Conservation (phyloP, 2,888 invertebrate species). For the Dryomyza anilis region DNA sequence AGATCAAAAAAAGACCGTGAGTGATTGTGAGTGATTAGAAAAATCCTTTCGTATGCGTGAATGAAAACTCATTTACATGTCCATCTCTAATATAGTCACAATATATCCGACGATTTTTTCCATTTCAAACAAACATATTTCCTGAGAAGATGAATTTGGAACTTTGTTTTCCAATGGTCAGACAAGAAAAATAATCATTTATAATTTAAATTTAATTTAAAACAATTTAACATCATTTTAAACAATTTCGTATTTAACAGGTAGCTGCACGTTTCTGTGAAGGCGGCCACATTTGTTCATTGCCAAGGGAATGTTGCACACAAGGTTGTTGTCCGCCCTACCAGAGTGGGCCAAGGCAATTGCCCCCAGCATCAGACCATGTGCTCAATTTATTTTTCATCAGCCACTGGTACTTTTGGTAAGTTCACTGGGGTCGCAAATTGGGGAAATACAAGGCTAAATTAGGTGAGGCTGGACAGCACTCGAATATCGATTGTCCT, state of each 20-base stretch:
- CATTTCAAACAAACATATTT: too few species aligned
- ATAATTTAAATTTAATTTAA: too few species aligned
- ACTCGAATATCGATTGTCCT: conserved; percentile 3
- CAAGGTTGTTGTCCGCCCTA: conserved; percentile 67
- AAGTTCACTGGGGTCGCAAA: conserved; percentile 43
- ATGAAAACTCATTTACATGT: too few species aligned
- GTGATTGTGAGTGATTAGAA: too few species aligned
- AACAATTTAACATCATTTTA: too few species aligned
- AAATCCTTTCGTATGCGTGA: too few species aligned
- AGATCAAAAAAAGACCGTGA: too few species aligned
- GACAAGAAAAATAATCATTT: too few species aligned
- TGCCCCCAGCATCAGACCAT: conserved; percentile 64
- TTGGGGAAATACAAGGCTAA: not conserved
- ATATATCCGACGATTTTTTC: too few species aligned
- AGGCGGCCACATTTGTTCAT: conserved; percentile 73
- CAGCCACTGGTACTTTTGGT: conserved; percentile 74
- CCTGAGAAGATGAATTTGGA: too few species aligned
- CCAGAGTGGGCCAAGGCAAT: conserved; percentile 60
- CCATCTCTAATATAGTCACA: too few species aligned
- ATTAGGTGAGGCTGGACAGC: not conserved
- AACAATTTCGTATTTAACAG: conserved; percentile 46
- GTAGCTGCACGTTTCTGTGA: conserved; percentile 66
- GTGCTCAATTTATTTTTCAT: conserved; percentile 71
- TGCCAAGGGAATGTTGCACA: conserved; percentile 78
- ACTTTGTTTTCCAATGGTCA: too few species aligned